Base-by-base conservation (phyloP, 64 coral and sea anemone species). In the Pachyseris speciosa region DNA sequence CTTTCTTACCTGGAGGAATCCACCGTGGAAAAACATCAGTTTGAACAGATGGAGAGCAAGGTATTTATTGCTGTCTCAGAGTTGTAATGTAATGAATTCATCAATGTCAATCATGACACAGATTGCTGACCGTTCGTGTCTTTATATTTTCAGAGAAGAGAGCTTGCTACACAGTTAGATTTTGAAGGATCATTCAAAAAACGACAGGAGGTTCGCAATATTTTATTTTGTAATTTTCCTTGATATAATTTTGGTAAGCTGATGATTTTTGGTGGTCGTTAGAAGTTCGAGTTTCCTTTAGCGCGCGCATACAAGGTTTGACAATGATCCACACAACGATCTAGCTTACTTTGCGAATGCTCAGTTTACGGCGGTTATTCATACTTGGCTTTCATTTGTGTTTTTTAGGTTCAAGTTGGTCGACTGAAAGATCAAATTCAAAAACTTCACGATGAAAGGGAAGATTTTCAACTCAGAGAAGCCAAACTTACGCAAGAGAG, bases 371-470 rank as follows among this genome's bases (percentile, higher is more conserved):
- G n/a, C n/a, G n/a, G n/a, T n/a, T n/a, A n/a, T n/a, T n/a, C n/a
- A n/a, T 25, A 49, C 6, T 68, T 31, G 20, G 57, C 37, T 37
- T 16, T 28, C 20, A 2, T 75, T 64, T 77, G 64, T 52, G 52
- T 65, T 80, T 57, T 13, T 20, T 17, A 96, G 94, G 71, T 84
- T 16, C 94, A 96, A 88, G 94, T 92, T 2, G 74, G 52, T 36
- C 63, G 94, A 47, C 65, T 96, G 28, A 96, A 92, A 41, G 94
- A 96, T 7, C 94, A 96, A 65, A 66, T 96, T 15, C 74, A 92
- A 75, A 95, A 88, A 80, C 61, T 95, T 1, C 73, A 86, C 17
- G 80, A 91, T 41, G 94, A 95, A 42, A 90, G 75, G 33, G 94
- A 95, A 39, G 88, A 95, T 40, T 34, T 76, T 3, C 94, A 90